These are phyloP conservation scores for Vombatus ursinus DNA, from an alignment of 2,113 vertebrate genomes.

Conservation along the genomic window DNA sequence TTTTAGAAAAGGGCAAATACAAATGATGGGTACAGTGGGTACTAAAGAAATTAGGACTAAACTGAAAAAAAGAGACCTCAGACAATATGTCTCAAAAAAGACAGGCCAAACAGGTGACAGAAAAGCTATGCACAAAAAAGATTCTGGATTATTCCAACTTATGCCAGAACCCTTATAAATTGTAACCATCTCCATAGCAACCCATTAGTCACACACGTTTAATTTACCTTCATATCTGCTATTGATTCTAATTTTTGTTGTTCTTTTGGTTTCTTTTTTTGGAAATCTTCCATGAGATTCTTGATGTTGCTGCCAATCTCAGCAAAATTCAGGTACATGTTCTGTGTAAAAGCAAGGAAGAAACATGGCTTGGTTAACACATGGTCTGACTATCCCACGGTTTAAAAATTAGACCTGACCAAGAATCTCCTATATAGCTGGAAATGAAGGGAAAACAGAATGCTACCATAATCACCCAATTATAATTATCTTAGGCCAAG, in stretches of 20 bases:
- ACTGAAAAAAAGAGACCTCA: constrained; percentile 17
- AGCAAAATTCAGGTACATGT: constrained; percentile 98
- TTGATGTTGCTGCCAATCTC: constrained; percentile 99
- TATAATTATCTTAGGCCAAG: constrained; percentile 36
- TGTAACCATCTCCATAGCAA: constrained; percentile 47
- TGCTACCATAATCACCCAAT: constrained; percentile 59
- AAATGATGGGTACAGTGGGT: constrained; percentile 39
- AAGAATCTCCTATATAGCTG: constrained; percentile 28
- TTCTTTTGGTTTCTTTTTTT: constrained; percentile 95
- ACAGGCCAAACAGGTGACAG: constrained; percentile 31
- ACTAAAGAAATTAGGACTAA: constrained; percentile 26
- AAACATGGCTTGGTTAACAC: constrained; percentile 45
- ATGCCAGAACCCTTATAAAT: background rate
- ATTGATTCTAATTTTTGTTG: constrained; percentile 98
- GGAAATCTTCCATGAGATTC: constrained; percentile 99
- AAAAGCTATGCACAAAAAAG: constrained; percentile 47
- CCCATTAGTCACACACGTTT: constrained; percentile 22
- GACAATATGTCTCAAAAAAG: constrained; percentile 53
- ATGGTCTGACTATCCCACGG: constrained; percentile 21
- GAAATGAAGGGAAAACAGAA: constrained; percentile 57
- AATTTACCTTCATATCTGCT: constrained; percentile 94
- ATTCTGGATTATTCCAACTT: constrained; percentile 49
- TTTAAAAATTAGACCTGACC: constrained; percentile 48
- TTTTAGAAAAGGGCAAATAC: constrained; percentile 33
- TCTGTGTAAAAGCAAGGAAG: constrained; percentile 80